Conservation (phyloP, 1,140 invertebrate genomes). For the Pollicipes pollicipes region DNA sequence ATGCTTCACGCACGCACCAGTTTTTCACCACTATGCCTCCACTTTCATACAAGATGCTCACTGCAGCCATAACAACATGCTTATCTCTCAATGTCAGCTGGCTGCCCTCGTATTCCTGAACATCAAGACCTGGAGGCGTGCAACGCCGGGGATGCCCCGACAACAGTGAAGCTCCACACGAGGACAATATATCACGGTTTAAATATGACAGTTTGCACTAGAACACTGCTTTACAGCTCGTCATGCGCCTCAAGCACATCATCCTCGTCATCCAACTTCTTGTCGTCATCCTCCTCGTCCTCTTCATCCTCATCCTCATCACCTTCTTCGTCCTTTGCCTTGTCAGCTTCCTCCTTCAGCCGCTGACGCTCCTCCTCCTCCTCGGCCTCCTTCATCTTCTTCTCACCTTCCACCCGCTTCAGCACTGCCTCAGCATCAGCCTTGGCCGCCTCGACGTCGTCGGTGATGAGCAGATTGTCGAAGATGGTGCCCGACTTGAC, state of each 20-base stretch:
- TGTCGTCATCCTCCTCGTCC: slow-evolving; percentile 32
- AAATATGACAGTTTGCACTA: neutral
- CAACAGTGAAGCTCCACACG: neutral
- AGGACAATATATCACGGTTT: slow-evolving; percentile 2
- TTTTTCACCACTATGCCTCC: neutral
- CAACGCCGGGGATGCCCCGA: neutral
- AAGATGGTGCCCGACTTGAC: slow-evolving; percentile 99
- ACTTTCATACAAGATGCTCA: neutral
- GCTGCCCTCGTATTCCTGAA: neutral
- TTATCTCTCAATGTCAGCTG: neutral
- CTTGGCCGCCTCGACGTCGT: slow-evolving; percentile 56
- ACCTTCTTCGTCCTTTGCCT: slow-evolving; percentile 34
- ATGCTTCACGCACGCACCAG: neutral
- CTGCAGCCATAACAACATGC: neutral
- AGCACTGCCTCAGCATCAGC: slow-evolving; percentile 67
- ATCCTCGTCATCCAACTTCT: slow-evolving; percentile 35
- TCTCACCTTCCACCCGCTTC: slow-evolving; percentile 44
- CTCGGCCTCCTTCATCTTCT: slow-evolving; percentile 79
- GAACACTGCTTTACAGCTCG: slow-evolving; percentile 5
- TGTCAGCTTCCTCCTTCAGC: slow-evolving; percentile 33
- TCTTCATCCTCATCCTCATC: slow-evolving; percentile 39
- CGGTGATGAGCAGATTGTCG: slow-evolving; percentile 88
- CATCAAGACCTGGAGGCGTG: neutral
- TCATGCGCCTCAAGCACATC: slow-evolving; percentile 5
- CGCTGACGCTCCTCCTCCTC: slow-evolving; percentile 65